phyloP scores from a whole-genome alignment of 2,113 vertebrate species.

The Rhea americana region DNA sequence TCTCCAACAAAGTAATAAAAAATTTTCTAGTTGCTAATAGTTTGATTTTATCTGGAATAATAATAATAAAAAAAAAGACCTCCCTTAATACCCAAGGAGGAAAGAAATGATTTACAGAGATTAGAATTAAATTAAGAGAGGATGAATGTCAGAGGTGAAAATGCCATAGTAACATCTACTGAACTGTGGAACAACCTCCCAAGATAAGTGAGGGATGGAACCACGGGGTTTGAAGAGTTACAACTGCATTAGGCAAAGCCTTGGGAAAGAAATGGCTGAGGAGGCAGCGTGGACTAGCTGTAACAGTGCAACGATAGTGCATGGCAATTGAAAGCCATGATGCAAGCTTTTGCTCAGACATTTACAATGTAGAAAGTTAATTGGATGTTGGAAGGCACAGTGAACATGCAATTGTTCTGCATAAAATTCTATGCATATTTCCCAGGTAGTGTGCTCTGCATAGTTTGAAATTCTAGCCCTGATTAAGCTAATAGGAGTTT shows the following conservation, averaged over 20 bases:
- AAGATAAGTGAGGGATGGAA: not conserved
- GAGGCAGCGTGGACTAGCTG: fast-evolving
- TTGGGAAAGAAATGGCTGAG: not conserved
- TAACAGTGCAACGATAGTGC: not conserved
- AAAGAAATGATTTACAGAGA: not conserved
- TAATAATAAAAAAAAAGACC: not conserved
- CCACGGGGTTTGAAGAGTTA: not conserved
- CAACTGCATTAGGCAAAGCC: not conserved
- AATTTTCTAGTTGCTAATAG: not conserved
- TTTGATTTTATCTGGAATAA: not conserved
- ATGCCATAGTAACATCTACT: not conserved
- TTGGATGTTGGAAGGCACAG: not conserved
- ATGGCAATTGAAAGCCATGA: fast-evolving
- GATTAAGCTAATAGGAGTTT: not conserved
- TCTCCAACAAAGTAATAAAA: conserved; percentile 15
- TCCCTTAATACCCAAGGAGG: not conserved
- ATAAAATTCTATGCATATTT: not conserved
- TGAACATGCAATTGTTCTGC: not conserved
- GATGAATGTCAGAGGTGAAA: not conserved
- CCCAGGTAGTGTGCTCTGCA: not conserved
- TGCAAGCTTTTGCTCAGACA: not conserved
- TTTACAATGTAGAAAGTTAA: not conserved
- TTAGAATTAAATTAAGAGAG: not conserved
- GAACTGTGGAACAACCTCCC: not conserved
- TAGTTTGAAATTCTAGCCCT: not conserved